Evolutionary conservation across 2,113 vertebrate genomes (phyloP).

Genomic region (Thryonomys swinderianus): DNA sequence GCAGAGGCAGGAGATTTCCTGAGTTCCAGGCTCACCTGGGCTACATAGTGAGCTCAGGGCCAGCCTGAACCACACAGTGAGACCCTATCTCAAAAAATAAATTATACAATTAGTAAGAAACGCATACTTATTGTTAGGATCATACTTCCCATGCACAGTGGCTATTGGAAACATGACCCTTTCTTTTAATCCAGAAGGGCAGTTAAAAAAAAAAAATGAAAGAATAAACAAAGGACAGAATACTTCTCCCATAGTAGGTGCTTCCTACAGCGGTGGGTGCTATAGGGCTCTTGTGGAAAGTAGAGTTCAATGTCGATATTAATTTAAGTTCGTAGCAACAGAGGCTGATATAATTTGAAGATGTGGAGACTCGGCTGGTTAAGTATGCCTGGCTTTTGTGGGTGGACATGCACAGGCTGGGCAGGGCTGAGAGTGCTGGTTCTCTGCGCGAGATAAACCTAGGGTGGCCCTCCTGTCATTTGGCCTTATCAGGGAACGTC

Average conservation of each 20-base stretch:
- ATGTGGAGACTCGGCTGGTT: background rate
- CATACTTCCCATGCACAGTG: background rate
- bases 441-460: background rate
- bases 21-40: too few relatives aligned
- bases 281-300: background rate
- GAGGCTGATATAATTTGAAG: background rate
- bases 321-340: background rate
- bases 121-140: background rate
- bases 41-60: too few relatives aligned
- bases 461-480: background rate
- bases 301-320: background rate
- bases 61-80: too few relatives aligned
- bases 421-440: background rate
- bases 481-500: background rate
- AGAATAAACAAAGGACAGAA: background rate
- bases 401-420: background rate
- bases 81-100: too few relatives aligned
- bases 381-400: background rate
- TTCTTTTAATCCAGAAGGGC: background rate
- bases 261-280: background rate
- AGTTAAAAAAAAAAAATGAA: background rate
- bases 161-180: background rate
- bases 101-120: too few relatives aligned
- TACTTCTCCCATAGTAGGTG: background rate
- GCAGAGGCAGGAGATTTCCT: too few relatives aligned